A percentile compares a stretch with the other conserved stretches of the same genome.
Conservation (phyloP, 2,888 invertebrate species). For the Eupithecia centaureata region DNA sequence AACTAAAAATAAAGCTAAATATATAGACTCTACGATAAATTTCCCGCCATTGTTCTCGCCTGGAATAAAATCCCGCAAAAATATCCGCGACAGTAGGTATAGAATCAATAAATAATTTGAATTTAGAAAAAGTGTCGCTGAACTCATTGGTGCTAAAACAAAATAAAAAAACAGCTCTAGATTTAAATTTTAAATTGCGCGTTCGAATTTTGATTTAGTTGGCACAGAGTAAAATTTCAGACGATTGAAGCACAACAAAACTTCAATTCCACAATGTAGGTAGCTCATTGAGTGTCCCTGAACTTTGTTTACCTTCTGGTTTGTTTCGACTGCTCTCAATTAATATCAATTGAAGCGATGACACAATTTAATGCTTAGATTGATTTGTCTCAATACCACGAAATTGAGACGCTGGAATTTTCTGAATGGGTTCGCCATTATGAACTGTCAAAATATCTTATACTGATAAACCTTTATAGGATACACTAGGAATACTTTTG, state of each 20-base stretch:
- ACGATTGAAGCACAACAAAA: neutral
- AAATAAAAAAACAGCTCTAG: neutral
- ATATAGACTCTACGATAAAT: no score
- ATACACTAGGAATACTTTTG: no score
- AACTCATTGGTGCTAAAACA: neutral
- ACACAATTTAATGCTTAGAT: constrained; percentile 17
- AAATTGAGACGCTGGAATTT: constrained; percentile 13
- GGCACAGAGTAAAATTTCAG: constrained; percentile 1
- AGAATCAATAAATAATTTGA: neutral
- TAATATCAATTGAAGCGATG: constrained; percentile 32
- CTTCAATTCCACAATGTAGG: neutral
- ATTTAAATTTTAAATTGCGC: neutral
- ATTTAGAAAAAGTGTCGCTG: constrained; percentile 3
- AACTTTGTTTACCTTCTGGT: constrained; percentile 33
- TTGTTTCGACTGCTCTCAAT: constrained; percentile 29
- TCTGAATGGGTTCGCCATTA: neutral
- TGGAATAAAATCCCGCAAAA: no score
- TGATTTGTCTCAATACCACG: constrained; percentile 23
- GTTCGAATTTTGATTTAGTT: neutral
- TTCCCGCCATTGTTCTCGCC: no score
- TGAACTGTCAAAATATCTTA: neutral
- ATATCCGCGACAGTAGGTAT: no score
- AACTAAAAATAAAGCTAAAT: no score
- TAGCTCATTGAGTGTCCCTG: constrained; percentile 25
- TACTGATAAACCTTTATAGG: neutral